A percentile compares a stretch with the other conserved stretches of the same genome.
phyloP scores from a whole-genome alignment of 2,888 invertebrate genomes.

The Eupithecia subumbrata region DNA sequence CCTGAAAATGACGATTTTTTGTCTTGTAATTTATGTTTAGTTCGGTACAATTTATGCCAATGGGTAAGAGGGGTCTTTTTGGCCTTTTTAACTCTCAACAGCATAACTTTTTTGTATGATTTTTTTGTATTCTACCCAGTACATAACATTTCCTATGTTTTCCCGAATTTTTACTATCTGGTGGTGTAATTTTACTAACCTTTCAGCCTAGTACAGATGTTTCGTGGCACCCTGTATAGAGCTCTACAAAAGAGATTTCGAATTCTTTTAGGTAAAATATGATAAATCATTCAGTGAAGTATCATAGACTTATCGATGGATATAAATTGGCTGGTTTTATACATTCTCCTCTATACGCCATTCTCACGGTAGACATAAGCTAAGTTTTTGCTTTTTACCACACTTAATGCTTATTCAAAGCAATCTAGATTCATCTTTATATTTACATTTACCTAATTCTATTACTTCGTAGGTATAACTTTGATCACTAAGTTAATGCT shows the following conservation, averaged over 20 bases:
- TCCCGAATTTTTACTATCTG: too few relatives aligned
- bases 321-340: neutral
- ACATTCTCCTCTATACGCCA: neutral
- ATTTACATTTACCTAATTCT: neutral
- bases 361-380: neutral
- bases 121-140: too few relatives aligned
- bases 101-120: too few relatives aligned
- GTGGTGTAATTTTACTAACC: too few relatives aligned
- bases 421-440: neutral
- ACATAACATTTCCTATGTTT: too few relatives aligned
- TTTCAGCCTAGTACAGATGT: too few relatives aligned
- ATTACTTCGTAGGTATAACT: neutral
- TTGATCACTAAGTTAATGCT: neutral
- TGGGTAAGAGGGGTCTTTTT: too few relatives aligned
- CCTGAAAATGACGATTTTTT: too few relatives aligned
- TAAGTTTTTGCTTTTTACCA: neutral
- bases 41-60: too few relatives aligned
- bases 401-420: neutral
- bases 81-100: too few relatives aligned
- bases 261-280: neutral
- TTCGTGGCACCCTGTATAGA: too few relatives aligned
- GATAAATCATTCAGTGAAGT: neutral
- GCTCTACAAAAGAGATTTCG: neutral
- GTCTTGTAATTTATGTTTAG: too few relatives aligned
- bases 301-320: neutral